These are phyloP conservation scores for Holothuria scabra DNA, from an alignment of 53 echinoderm and acorn worm genomes.

Conservation along the genomic window DNA sequence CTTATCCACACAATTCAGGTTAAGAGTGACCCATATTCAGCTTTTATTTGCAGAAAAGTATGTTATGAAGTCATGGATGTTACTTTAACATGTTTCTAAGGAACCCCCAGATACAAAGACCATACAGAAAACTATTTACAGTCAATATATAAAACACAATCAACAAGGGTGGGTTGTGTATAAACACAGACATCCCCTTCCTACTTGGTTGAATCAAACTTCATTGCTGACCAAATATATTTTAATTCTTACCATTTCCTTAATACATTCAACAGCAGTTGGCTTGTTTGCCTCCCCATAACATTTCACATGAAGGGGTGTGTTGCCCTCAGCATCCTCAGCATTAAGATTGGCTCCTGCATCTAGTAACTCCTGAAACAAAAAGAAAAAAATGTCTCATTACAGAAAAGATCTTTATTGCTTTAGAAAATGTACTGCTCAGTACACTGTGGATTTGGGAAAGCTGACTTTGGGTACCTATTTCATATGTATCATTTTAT, in stretches of 20 bases:
- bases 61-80: too few species aligned
- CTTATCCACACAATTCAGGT: too few species aligned
- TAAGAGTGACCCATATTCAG: too few species aligned
- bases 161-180: too few species aligned
- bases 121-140: too few species aligned
- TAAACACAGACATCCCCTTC: too few species aligned
- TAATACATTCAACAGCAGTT: conserved; percentile 84
- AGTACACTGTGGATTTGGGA: not conserved
- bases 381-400: not conserved
- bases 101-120: too few species aligned
- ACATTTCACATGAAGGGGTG: conserved; percentile 93
- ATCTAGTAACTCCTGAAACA: conserved; percentile 71
- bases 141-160: too few species aligned
- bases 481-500: too few species aligned
- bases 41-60: too few species aligned
- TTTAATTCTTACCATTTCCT: conserved; percentile 72
- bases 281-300: conserved; percentile 91
- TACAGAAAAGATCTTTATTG: not conserved
- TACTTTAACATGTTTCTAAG: too few species aligned
- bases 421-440: not conserved
- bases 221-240: not conserved
- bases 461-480: not conserved
- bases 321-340: conserved; percentile 88
- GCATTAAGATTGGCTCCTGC: conserved; percentile 84
- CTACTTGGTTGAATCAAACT: too few species aligned